Percentiles rank a stretch among this genome's conserved stretches.
These are phyloP conservation scores for Drosophila funebris DNA, from an alignment of 1,140 invertebrate genomes.

Conservation along the genomic window DNA sequence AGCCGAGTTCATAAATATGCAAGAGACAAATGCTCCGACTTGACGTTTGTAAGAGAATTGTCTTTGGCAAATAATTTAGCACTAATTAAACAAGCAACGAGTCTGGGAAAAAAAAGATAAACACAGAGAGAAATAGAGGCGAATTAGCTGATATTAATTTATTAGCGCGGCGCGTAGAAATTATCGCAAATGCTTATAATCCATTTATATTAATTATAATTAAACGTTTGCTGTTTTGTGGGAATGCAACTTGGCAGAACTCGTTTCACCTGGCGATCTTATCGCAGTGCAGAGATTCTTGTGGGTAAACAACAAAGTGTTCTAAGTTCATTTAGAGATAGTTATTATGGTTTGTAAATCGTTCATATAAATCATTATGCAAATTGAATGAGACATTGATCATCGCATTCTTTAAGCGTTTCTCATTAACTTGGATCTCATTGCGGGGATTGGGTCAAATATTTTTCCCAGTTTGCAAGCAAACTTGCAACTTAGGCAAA, in stretches of 20 bases:
- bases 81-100: slow-evolving; percentile 61
- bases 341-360: slow-evolving; percentile 10
- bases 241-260: slow-evolving; percentile 2
- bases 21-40: slow-evolving; percentile 31
- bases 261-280: slow-evolving; percentile 9
- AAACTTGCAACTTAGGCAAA: slow-evolving; percentile 31
- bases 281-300: slow-evolving; percentile 1
- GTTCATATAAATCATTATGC: slow-evolving; percentile 14
- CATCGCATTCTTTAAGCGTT: slow-evolving; percentile 3
- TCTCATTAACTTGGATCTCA: slow-evolving; percentile 18
- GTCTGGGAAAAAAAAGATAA: slow-evolving; percentile 27
- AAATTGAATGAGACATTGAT: slow-evolving; percentile 16
- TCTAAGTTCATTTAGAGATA: slow-evolving; percentile 13
- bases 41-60: slow-evolving; percentile 19
- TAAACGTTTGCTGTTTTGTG: slow-evolving; percentile 21
- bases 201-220: slow-evolving; percentile 63
- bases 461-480: not conserved
- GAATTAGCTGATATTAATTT: slow-evolving; percentile 61
- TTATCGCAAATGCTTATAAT: slow-evolving; percentile 51
- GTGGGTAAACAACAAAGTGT: slow-evolving; percentile 14
- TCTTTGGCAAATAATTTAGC: slow-evolving; percentile 30
- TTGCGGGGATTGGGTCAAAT: slow-evolving; percentile 5
- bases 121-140: slow-evolving; percentile 19
- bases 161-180: slow-evolving; percentile 59
- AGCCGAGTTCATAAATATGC: slow-evolving; percentile 43